A percentile compares a stretch with the other conserved stretches of the same genome.
These are phyloP conservation scores for Neuroterus valhalla DNA, from an alignment of 1,140 invertebrate genomes.

Conservation along the genomic window DNA sequence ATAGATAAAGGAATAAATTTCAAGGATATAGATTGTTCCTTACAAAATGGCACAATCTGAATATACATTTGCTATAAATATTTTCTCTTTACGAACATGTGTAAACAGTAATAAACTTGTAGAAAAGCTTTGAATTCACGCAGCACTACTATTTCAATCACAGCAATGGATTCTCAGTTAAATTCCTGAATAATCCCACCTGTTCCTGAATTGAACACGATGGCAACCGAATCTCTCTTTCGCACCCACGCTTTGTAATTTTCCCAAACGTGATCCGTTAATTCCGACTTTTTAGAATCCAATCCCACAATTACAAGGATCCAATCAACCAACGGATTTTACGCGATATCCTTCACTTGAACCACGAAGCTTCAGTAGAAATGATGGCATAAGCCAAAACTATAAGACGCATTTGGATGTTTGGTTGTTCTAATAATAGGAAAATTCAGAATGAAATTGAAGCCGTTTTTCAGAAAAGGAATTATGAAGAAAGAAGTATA, in stretches of 20 bases:
- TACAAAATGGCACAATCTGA: neutral
- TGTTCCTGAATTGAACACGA: neutral
- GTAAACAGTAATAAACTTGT: neutral
- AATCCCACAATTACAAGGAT: too few relatives aligned
- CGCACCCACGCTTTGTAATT: constrained; percentile 17
- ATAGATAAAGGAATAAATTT: neutral
- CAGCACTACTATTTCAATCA: neutral
- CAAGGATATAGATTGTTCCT: neutral
- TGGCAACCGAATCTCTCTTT: constrained; percentile 18
- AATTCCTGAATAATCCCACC: constrained; percentile 7
- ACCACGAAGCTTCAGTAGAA: too few relatives aligned
- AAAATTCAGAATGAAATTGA: too few relatives aligned
- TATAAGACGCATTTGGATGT: too few relatives aligned
- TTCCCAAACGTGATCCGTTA: neutral
- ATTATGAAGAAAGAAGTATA: too few relatives aligned
- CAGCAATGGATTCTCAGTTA: neutral
- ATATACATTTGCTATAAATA: neutral
- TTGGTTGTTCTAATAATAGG: too few relatives aligned
- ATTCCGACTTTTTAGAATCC: neutral
- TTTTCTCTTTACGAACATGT: neutral
- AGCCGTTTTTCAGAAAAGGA: too few relatives aligned
- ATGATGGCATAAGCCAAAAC: too few relatives aligned
- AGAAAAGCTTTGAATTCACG: neutral
- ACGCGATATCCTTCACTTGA: too few relatives aligned
- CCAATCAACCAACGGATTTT: too few relatives aligned